These are phyloP conservation scores for Clamator glandarius DNA, from an alignment of 2,797 vertebrate genomes.

Conservation along the genomic window DNA sequence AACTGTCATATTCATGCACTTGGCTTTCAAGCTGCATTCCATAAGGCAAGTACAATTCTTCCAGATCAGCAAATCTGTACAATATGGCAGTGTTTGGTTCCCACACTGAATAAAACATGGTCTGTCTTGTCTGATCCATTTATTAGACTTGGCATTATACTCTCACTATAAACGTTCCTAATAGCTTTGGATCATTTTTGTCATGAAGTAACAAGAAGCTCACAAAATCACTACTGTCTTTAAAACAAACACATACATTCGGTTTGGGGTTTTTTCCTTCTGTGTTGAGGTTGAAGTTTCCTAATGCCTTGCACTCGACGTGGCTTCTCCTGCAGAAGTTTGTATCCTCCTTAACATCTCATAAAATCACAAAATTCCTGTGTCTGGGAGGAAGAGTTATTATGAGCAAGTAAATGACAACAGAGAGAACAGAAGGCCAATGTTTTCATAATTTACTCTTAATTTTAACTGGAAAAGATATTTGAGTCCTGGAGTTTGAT, in stretches of 20 bases:
- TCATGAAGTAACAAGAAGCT: constrained; percentile 1
- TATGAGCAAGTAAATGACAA: not conserved
- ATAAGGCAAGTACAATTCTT: constrained; percentile 17
- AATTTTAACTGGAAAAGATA: not conserved
- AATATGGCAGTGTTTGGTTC: constrained; percentile 36
- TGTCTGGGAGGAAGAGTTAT: not conserved
- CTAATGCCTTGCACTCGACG: not conserved
- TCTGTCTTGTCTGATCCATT: not conserved
- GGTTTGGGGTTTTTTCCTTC: not conserved
- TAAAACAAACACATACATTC: not conserved
- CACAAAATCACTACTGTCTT: not conserved
- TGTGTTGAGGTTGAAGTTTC: not conserved
- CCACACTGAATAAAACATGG: constrained; percentile 48
- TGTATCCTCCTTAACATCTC: not conserved
- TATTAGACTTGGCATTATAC: constrained; percentile 34
- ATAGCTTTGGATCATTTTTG: not conserved
- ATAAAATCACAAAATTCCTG: not conserved
- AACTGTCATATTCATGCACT: not conserved
- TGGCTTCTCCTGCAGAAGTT: not conserved
- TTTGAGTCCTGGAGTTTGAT: not conserved
- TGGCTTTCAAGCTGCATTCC: not conserved
- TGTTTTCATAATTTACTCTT: not conserved
- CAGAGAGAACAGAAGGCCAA: not conserved
- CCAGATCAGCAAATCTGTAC: constrained; percentile 7
- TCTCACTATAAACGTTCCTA: constrained; percentile 19